These are phyloP conservation scores for Rostratula benghalensis DNA, from an alignment of 2,113 vertebrate species.

Conservation along the genomic window DNA sequence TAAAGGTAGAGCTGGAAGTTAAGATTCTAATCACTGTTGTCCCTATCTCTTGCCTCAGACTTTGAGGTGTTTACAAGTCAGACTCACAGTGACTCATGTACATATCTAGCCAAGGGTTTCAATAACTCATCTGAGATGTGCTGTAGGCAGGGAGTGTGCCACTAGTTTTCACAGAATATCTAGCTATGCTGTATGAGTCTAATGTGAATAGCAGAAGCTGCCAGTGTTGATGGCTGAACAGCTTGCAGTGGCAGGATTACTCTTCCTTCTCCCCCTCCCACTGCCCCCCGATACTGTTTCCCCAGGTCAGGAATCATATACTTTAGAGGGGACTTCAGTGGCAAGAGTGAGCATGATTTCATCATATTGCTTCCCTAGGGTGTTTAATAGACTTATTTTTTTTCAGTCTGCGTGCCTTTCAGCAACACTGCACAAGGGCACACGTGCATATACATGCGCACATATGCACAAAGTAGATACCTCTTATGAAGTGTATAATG, in stretches of 20 bases:
- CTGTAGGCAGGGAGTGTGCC: not conserved
- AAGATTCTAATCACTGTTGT: not conserved
- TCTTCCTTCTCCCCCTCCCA: rapidly evolving
- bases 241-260: not conserved
- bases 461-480: not conserved
- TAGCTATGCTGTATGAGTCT: not conserved
- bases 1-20: not conserved
- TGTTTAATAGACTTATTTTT: not conserved
- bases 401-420: not conserved
- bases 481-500: not conserved
- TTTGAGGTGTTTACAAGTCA: not conserved
- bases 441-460: rapidly evolving
- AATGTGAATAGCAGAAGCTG: not conserved
- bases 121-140: not conserved
- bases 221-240: not conserved
- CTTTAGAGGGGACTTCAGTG: not conserved
- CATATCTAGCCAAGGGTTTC: not conserved
- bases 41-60: not conserved
- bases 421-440: not conserved
- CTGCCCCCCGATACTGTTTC: not conserved
- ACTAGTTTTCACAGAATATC: not conserved
- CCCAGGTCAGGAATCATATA: not conserved
- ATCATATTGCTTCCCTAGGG: not conserved
- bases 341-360: not conserved
- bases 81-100: not conserved